A percentile compares a stretch with the other conserved stretches of the same genome.
Conservation (phyloP, 2,888 invertebrate species). For the Desoria tigrina region DNA sequence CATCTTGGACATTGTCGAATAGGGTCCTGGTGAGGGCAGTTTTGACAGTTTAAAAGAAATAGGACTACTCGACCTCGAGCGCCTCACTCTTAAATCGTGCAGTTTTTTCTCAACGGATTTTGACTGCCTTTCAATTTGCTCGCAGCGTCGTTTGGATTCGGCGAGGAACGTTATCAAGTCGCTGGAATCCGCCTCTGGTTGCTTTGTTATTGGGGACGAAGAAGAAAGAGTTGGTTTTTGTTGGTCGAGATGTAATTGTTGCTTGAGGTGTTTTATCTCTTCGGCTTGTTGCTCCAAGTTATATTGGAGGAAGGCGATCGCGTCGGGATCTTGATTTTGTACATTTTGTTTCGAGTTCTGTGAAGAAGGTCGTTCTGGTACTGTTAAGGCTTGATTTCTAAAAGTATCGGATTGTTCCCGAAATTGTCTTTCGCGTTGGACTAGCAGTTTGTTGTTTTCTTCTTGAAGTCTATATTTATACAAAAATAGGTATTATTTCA, state of each 20-base stretch:
- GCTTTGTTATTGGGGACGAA: not conserved
- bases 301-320: conserved; percentile 46
- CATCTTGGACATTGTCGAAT: not conserved
- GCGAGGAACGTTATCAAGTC: conserved; percentile 35
- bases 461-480: conserved; percentile 12
- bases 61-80: not conserved
- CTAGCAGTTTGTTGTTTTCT: conserved; percentile 10
- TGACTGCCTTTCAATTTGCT: conserved; percentile 40
- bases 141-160: conserved; percentile 41
- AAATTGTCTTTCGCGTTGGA: too few relatives aligned
- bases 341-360: not conserved
- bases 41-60: too few relatives aligned
- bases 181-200: not conserved
- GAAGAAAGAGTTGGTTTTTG: not conserved
- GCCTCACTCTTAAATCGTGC: conserved; percentile 14
- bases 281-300: conserved; percentile 46
- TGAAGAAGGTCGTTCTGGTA: not conserved
- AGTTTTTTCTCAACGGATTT: conserved; percentile 37
- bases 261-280: conserved; percentile 42
- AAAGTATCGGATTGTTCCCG: too few relatives aligned
- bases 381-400: too few relatives aligned
- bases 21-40: not conserved
- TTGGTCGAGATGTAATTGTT: conserved; percentile 16
- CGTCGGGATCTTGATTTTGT: conserved; percentile 29
- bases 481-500: not conserved